Conservation (phyloP, 1,140 invertebrate genomes). For the Homalodisca vitripennis region DNA sequence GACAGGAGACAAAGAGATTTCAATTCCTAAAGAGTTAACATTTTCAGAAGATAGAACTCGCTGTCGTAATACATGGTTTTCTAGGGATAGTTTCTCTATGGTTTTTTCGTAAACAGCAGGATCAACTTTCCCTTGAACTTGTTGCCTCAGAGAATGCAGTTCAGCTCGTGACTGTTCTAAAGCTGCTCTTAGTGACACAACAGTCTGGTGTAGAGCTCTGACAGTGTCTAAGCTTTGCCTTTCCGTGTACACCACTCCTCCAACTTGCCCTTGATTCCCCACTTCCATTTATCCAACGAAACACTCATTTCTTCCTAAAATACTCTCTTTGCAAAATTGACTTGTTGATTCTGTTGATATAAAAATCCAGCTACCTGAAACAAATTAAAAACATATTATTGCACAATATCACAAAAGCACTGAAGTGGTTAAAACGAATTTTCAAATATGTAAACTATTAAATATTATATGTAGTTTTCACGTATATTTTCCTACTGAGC, state of each 20-base stretch:
- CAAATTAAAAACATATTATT: too few species aligned
- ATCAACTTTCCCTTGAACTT: slow-evolving; percentile 55
- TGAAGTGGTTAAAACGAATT: too few species aligned
- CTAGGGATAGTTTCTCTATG: slow-evolving; percentile 63
- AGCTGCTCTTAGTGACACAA: slow-evolving; percentile 67
- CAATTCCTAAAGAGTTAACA: slow-evolving; percentile 30
- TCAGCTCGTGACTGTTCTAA: slow-evolving; percentile 68
- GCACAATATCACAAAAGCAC: too few species aligned
- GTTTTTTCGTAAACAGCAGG: slow-evolving; percentile 59
- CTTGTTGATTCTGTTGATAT: too few species aligned
- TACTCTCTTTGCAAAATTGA: too few species aligned
- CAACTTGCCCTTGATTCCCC: slow-evolving; percentile 23
- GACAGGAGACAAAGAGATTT: not conserved
- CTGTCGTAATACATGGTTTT: slow-evolving; percentile 67
- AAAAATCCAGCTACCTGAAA: too few species aligned
- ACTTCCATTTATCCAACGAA: slow-evolving; percentile 30
- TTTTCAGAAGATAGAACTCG: slow-evolving; percentile 52
- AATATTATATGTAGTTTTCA: too few species aligned
- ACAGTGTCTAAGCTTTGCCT: slow-evolving; percentile 61
- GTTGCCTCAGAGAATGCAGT: slow-evolving; percentile 62
- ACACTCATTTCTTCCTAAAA: slow-evolving; percentile 31
- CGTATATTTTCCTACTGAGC: too few species aligned
- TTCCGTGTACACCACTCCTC: slow-evolving; percentile 22
- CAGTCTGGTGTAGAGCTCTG: slow-evolving; percentile 72
- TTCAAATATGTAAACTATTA: too few species aligned